phyloP scores from a whole-genome alignment of 2,113 vertebrate species.

The Pimephales promelas region DNA sequence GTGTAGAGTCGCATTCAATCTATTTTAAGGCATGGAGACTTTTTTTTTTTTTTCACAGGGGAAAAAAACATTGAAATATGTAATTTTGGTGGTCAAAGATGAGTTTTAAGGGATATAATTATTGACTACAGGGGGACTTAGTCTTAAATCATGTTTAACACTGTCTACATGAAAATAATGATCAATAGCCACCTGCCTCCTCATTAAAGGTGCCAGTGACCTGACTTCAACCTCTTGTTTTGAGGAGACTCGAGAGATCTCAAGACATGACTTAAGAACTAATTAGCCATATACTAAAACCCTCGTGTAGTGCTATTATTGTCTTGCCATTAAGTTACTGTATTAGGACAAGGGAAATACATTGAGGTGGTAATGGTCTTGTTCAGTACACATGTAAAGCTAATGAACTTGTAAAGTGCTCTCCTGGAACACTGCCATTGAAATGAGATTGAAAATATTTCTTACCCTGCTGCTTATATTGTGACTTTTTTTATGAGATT shows the following conservation, averaged over 20 bases:
- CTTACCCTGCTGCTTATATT: background rate
- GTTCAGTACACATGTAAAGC: background rate
- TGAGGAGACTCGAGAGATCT: slow-evolving; percentile 37
- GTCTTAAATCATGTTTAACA: too few species aligned
- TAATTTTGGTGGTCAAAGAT: too few species aligned
- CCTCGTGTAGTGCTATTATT: slow-evolving; percentile 19
- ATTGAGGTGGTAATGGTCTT: slow-evolving; percentile 17
- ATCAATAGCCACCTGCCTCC: too few species aligned
- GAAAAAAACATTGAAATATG: too few species aligned
- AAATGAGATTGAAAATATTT: background rate
- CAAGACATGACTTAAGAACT: slow-evolving; percentile 36
- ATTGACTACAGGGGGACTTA: too few species aligned
- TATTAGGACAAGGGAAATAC: background rate
- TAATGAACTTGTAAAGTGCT: slow-evolving; percentile 45
- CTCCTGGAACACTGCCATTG: slow-evolving; percentile 3
- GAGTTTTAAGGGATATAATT: too few species aligned
- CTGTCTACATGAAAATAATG: too few species aligned
- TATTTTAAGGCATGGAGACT: too few species aligned
- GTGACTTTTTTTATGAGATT: background rate
- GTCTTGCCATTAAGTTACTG: slow-evolving; percentile 38
- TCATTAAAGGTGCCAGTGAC: too few species aligned
- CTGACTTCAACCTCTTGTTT: slow-evolving; percentile 1
- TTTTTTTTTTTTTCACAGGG: too few species aligned
- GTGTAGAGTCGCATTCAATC: too few species aligned
- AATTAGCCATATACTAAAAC: slow-evolving; percentile 46